These are phyloP conservation scores for Nymphalis c-album DNA, from an alignment of 2,888 invertebrate species.

Conservation along the genomic window DNA sequence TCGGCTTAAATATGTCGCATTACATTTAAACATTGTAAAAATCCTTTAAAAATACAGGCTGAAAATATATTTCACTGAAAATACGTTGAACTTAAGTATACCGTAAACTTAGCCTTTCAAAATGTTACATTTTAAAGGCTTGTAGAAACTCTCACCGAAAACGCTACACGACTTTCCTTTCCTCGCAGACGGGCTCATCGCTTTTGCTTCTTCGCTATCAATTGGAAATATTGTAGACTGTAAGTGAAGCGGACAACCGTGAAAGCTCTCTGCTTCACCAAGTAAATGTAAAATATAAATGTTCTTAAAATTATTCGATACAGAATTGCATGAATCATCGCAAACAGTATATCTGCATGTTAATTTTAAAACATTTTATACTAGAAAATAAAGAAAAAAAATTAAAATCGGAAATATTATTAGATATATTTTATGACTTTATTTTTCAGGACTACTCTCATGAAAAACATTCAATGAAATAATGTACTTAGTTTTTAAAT, in stretches of 20 bases:
- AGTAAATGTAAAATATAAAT: conserved; percentile 13
- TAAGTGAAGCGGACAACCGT: conserved; percentile 18
- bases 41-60: no score
- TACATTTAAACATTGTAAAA: no score
- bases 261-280: conserved; percentile 16
- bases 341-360: no score
- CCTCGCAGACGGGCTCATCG: conserved; percentile 10
- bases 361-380: no score
- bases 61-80: not conserved
- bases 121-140: not conserved
- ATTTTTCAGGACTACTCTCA: no score
- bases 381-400: no score
- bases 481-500: no score
- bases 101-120: not conserved
- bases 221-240: conserved; percentile 27
- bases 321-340: not conserved
- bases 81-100: not conserved
- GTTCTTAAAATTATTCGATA: not conserved
- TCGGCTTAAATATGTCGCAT: no score
- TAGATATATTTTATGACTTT: no score
- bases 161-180: conserved; percentile 19
- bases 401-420: no score
- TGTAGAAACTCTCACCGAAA: not conserved
- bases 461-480: no score
- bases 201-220: conserved; percentile 14